Evolutionary conservation across 2,888 invertebrate species (phyloP), one percentile per base, ranked within the genome.

Genomic region (Orchesellides sinensis): DNA sequence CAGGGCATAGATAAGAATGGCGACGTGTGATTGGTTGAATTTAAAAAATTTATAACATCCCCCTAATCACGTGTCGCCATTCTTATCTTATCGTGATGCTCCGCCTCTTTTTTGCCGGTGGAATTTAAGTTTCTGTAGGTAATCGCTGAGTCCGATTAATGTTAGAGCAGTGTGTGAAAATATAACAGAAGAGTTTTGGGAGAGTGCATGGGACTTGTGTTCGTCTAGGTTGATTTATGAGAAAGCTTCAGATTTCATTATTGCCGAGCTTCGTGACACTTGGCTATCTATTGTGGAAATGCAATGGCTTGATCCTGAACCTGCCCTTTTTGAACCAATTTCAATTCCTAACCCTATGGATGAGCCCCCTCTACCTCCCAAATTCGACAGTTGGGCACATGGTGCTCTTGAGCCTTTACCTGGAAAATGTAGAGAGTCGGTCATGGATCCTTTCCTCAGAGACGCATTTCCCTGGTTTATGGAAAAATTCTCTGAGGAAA

Each of bases 351-450:
- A 27, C 0, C n/a, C 27, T 1, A 2, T 17, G 1, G 83, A 79
- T 45, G 14, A 17, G 6, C 69, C 73, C 0, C 70, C 83, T 5
- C 56, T 80, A 0, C 83, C 83, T 2, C 69, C 83, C 4, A 70
- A 52, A 25, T 72, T 75, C 21, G 85, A 85, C n/a, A 56, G 49
- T 4, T 84, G 84, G 83, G 35, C 84, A 23, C 70, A 77, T 23
- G 85, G 85, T 19, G 77, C 80, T 1, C 54, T 85, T 4, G 77
- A 83, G 45, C 5, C 68, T 6, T 52, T 83, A 5, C 85, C 85
- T 2, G 40, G 65, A 3, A 29, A 25, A 8, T 65, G 54, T 17
- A 40, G 80, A 21, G 80, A 83, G 32, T 83, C 85, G 2, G 29
- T 83, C 4, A 47, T 81, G 65, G 83, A 83, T 49, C 85, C 85